A percentile compares a stretch with the other conserved stretches of the same genome.
phyloP scores from a whole-genome alignment of 1,140 invertebrate genomes.

The Brachionus manjavacas region DNA sequence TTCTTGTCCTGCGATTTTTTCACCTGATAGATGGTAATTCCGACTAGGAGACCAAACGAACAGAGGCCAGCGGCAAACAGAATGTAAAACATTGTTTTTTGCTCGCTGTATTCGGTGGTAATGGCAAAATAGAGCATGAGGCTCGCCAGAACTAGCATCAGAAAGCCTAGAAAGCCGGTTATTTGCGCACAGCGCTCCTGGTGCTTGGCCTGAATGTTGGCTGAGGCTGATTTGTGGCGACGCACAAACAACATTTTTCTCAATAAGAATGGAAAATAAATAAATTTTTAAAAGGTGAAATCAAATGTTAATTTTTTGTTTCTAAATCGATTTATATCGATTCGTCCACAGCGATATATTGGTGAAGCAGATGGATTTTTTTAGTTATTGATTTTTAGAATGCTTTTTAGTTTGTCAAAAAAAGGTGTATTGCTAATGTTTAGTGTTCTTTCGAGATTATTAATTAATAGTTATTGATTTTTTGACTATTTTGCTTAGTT shows the following conservation, averaged over 20 bases:
- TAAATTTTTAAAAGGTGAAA: neutral
- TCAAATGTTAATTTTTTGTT: neutral
- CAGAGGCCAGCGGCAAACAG: neutral
- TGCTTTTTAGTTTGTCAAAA: neutral
- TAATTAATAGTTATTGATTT: neutral
- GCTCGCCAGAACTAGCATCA: neutral
- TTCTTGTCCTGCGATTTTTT: constrained; percentile 23
- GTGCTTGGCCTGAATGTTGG: neutral
- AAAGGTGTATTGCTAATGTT: neutral
- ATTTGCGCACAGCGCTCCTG: constrained; percentile 15
- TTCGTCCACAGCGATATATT: neutral
- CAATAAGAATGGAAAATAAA: neutral
- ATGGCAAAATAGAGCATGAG: constrained; percentile 29
- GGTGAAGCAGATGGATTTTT: neutral
- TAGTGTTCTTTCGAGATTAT: neutral
- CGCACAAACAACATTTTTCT: constrained; percentile 16
- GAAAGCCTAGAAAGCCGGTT: neutral
- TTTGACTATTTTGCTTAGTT: neutral
- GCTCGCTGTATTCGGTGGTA: constrained; percentile 16
- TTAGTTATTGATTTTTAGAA: neutral
- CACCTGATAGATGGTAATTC: neutral
- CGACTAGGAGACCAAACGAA: neutral
- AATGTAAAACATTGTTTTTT: constrained; percentile 39
- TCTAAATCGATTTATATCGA: neutral
- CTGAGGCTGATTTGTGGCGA: neutral